These are phyloP conservation scores for Mus spretus DNA, from an alignment of 2,797 vertebrate species.

Conservation along the genomic window DNA sequence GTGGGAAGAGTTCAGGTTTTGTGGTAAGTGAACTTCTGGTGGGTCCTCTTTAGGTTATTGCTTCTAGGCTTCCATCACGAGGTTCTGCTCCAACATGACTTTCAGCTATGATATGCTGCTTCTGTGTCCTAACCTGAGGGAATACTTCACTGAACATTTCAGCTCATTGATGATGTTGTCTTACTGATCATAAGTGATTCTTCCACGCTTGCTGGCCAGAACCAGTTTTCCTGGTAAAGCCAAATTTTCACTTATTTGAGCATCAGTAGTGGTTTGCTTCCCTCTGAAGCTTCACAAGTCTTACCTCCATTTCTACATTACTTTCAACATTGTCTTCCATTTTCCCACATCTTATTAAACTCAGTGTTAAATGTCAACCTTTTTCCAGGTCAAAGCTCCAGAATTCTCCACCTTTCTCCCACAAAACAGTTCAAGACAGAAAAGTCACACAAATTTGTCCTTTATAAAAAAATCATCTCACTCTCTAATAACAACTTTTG, in stretches of 20 bases:
- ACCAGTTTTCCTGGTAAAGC: neutral
- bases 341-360: neutral
- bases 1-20: neutral
- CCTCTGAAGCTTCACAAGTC: neutral
- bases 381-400: neutral
- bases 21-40: neutral
- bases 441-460: neutral
- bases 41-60: neutral
- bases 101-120: too few relatives aligned
- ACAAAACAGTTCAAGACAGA: neutral
- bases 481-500: neutral
- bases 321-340: neutral
- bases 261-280: neutral
- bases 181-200: neutral
- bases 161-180: neutral
- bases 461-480: neutral
- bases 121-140: neutral
- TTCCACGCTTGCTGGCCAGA: neutral
- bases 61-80: neutral
- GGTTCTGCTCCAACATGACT: neutral
- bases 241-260: neutral
- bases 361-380: neutral
- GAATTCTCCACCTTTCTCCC: neutral
- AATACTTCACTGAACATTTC: neutral
- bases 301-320: neutral